Conservation (phyloP, 2,797 vertebrate genomes). For the Pipistrellus nathusii region DNA sequence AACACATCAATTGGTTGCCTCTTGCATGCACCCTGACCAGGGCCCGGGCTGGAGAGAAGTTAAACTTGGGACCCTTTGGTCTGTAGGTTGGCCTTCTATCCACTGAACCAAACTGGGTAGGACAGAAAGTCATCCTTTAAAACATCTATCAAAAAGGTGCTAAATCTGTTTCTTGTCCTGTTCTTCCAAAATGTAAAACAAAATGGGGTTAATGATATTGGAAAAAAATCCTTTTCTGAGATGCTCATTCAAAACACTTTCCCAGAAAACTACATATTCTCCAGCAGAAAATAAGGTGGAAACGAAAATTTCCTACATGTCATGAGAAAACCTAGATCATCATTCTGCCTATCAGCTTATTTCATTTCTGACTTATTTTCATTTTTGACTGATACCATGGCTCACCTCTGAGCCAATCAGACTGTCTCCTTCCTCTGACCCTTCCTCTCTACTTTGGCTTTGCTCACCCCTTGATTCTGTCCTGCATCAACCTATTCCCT, state of each 20-base stretch:
- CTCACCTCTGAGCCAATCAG: background rate
- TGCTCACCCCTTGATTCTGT: background rate
- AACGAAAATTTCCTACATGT: background rate
- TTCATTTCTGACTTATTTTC: background rate
- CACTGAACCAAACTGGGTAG: no score
- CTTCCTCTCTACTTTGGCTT: background rate
- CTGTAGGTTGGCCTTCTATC: no score
- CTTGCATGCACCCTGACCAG: no score
- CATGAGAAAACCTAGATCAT: background rate
- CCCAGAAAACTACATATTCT: background rate
- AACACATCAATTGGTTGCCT: no score
- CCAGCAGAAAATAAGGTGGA: background rate
- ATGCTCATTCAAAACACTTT: conserved; percentile 34
- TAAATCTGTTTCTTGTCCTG: background rate
- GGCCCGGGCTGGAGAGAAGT: no score
- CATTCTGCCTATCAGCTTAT: background rate
- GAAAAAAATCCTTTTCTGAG: background rate
- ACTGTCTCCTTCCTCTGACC: background rate
- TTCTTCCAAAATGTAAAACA: background rate
- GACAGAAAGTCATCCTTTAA: background rate
- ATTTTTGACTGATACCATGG: background rate
- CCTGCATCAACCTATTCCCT: background rate
- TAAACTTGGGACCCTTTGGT: no score
- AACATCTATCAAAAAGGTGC: background rate
- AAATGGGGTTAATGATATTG: background rate